phyloP scores from a whole-genome alignment of 2,888 invertebrate species.

The Encarsia formosa region DNA sequence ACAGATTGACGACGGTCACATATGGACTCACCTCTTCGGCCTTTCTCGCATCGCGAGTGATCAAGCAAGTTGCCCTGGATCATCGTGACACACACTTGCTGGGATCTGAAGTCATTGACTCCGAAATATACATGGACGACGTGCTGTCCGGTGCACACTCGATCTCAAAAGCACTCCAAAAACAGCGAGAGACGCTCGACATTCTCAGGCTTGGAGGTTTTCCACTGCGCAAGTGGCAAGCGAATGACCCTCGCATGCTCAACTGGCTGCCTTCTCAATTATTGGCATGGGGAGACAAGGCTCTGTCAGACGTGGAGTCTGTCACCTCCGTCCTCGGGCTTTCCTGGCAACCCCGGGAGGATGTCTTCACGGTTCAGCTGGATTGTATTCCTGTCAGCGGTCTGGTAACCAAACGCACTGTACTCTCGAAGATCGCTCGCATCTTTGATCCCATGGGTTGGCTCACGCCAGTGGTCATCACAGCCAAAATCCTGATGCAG shows the following conservation, averaged over 20 bases:
- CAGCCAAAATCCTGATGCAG: background rate
- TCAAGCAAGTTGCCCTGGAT: background rate
- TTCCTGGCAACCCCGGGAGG: background rate
- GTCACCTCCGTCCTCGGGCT: background rate
- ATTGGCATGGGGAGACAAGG: background rate
- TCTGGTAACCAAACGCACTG: background rate
- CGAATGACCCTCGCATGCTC: background rate
- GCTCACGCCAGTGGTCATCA: background rate
- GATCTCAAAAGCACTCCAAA: background rate
- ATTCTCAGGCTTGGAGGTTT: background rate
- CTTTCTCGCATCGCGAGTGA: background rate
- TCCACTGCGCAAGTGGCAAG: background rate
- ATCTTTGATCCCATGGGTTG: background rate
- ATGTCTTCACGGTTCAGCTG: background rate
- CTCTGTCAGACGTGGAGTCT: background rate
- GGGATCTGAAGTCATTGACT: background rate
- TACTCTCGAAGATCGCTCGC: background rate
- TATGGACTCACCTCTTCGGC: no score
- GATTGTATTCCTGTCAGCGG: no score
- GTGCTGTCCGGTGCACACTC: background rate
- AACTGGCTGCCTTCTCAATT: background rate
- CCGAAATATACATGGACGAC: no score
- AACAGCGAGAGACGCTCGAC: background rate
- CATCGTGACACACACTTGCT: background rate
- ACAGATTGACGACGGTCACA: no score